phyloP scores from a whole-genome alignment of 2,113 vertebrate genomes.

The Odontesthes bonariensis region DNA sequence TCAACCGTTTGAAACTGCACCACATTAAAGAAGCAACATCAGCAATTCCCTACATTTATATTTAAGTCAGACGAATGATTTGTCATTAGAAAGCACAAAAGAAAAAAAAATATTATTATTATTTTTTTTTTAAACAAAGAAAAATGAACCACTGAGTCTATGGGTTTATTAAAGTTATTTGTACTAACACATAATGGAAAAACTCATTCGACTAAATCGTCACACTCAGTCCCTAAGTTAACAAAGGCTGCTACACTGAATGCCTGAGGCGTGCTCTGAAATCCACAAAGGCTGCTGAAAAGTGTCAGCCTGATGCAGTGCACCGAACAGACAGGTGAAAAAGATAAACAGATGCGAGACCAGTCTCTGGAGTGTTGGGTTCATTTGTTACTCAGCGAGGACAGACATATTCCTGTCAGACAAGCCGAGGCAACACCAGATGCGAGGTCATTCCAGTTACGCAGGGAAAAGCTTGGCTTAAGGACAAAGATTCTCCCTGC shows the following conservation, averaged over 20 bases:
- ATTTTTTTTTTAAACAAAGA: background rate
- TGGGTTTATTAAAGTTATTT: constrained; percentile 3
- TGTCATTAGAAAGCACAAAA: too few relatives aligned
- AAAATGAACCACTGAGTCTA: background rate
- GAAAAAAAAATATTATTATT: too few relatives aligned
- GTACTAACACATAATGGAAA: background rate
- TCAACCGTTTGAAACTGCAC: too few relatives aligned
- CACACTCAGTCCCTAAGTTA: constrained; percentile 24
- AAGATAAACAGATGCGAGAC: constrained; percentile 83
- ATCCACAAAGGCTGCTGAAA: constrained; percentile 64
- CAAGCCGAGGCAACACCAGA: constrained; percentile 72
- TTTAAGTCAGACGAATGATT: too few relatives aligned
- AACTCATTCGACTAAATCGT: background rate
- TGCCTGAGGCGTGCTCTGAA: constrained; percentile 64
- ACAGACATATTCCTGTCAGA: constrained; percentile 80
- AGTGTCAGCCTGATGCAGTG: constrained; percentile 76
- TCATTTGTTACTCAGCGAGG: constrained; percentile 83
- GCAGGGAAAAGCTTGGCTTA: constrained; percentile 69
- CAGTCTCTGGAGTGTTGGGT: constrained; percentile 77
- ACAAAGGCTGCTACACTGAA: constrained; percentile 33
- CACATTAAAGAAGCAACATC: too few relatives aligned
- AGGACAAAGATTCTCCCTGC: constrained; percentile 75
- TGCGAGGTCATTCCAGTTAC: constrained; percentile 80
- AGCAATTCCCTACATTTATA: too few relatives aligned
- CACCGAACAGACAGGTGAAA: constrained; percentile 76